These are phyloP conservation scores for Elephantulus edwardii DNA, from an alignment of 2,113 vertebrate species.

Conservation along the genomic window DNA sequence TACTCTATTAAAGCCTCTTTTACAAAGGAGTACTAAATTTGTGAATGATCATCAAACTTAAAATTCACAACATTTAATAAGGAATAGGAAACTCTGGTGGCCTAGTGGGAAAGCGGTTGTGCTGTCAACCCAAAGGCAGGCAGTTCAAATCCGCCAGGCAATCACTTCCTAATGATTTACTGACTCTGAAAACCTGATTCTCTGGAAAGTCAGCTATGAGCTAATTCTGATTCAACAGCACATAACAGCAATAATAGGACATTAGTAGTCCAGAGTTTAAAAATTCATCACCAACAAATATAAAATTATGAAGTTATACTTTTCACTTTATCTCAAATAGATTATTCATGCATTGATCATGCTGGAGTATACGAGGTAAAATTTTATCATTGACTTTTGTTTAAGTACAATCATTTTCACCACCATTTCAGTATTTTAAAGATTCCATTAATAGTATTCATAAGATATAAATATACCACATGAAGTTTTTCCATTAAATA, in stretches of 20 bases:
- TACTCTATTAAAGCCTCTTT: neutral
- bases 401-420: neutral
- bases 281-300: neutral
- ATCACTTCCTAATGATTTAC: too few species aligned
- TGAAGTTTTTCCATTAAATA: neutral
- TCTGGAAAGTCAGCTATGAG: too few species aligned
- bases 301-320: neutral
- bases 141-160: too few species aligned
- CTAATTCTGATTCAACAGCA: too few species aligned
- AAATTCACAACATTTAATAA: conserved; percentile 14
- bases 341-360: neutral
- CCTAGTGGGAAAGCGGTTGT: too few species aligned
- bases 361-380: neutral
- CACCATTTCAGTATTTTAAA: neutral
- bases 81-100: too few species aligned
- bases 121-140: too few species aligned
- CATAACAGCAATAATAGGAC: too few species aligned
- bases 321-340: neutral
- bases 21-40: conserved; percentile 18
- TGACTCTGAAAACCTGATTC: too few species aligned
- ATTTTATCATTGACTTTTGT: neutral
- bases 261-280: too few species aligned
- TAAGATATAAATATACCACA: neutral
- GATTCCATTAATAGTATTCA: neutral
- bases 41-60: neutral